Evolutionary conservation across 2,797 vertebrate genomes (phyloP).

Genomic region (Neosilurus mollespiculum): DNA sequence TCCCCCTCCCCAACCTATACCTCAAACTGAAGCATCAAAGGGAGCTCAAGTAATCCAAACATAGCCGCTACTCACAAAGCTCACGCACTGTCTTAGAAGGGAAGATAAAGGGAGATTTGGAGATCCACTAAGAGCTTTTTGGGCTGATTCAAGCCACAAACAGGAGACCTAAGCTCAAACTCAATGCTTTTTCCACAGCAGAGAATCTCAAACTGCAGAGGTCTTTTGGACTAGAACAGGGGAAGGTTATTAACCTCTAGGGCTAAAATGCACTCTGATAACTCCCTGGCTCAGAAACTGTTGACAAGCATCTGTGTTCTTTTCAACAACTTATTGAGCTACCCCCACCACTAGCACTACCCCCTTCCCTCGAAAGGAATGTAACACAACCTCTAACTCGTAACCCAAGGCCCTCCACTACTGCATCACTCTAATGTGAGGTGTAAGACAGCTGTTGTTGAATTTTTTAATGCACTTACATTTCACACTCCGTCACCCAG

Average conservation of each 20-base stretch:
- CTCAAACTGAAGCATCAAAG: constrained; percentile 48
- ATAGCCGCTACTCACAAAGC: constrained; percentile 52
- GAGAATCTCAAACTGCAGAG: constrained; percentile 57
- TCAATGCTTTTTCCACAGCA: constrained; percentile 25
- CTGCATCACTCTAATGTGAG: constrained; percentile 77
- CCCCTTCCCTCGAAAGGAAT: constrained; percentile 82
- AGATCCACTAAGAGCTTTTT: constrained; percentile 65
- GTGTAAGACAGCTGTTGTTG: constrained; percentile 69
- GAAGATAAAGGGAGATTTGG: constrained; percentile 60
- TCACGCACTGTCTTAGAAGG: constrained; percentile 59
- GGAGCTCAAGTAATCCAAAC: constrained; percentile 60
- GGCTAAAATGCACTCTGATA: constrained; percentile 88
- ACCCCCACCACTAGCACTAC: constrained; percentile 53
- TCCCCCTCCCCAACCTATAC: constrained; percentile 28
- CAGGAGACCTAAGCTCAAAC: constrained; percentile 50
- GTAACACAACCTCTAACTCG: constrained; percentile 82
- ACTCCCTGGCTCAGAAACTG: constrained; percentile 82
- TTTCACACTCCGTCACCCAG: constrained; percentile 61
- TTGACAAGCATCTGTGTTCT: constrained; percentile 95
- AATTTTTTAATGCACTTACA: constrained; percentile 48
- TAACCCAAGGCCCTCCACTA: constrained; percentile 78
- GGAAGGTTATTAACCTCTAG: constrained; percentile 85
- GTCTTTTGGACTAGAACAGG: constrained; percentile 73
- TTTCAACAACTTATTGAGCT: constrained; percentile 94
- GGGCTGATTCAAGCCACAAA: constrained; percentile 64